phyloP scores from a whole-genome alignment of 2,888 invertebrate species.

The Dioctria rufipes region DNA sequence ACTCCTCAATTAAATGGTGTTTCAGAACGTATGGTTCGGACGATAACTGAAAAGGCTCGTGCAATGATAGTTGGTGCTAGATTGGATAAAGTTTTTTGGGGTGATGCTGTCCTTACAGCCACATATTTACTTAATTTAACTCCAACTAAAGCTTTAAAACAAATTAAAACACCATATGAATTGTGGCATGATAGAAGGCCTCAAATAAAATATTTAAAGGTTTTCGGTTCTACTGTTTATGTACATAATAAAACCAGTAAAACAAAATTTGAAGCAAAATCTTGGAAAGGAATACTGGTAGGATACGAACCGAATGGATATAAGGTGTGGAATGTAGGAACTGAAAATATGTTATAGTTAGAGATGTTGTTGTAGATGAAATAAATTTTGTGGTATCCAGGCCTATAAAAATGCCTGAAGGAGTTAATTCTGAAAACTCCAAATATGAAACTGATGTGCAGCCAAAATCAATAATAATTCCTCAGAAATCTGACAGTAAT shows the following conservation, averaged over 20 bases:
- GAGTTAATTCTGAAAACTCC: too few relatives aligned
- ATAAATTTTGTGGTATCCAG: conserved; percentile 62
- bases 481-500: too few relatives aligned
- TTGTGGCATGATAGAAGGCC: conserved; percentile 66
- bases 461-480: too few relatives aligned
- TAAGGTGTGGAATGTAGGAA: conserved; percentile 64
- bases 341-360: conserved; percentile 62
- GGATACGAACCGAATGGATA: conserved; percentile 66
- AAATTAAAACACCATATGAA: conserved; percentile 65
- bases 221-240: conserved; percentile 65
- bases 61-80: conserved; percentile 63
- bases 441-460: too few relatives aligned
- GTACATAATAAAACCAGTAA: conserved; percentile 65
- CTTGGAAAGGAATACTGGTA: conserved; percentile 65
- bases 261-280: conserved; percentile 65
- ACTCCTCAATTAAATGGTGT: conserved; percentile 69
- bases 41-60: conserved; percentile 67
- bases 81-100: conserved; percentile 65
- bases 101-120: conserved; percentile 66
- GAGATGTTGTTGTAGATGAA: conserved; percentile 67
- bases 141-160: conserved; percentile 64
- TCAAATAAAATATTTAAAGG: too few relatives aligned
- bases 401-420: conserved; percentile 39
- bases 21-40: conserved; percentile 66
- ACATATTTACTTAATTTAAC: conserved; percentile 65